phyloP scores from a whole-genome alignment of 2,797 vertebrate genomes.

The Xiphophorus birchmanni region DNA sequence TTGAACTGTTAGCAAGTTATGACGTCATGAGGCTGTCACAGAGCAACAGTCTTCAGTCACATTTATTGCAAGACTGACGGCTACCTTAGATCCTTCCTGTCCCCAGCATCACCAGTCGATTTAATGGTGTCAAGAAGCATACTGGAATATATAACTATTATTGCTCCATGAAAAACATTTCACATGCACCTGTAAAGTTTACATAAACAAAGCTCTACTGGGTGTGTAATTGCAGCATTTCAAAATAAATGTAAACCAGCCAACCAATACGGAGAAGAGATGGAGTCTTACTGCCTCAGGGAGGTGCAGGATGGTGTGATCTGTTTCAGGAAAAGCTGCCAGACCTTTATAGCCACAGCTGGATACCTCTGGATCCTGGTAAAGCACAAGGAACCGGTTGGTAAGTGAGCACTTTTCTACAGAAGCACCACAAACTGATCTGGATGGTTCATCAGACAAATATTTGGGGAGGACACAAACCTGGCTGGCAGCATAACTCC shows the following conservation, averaged over 20 bases:
- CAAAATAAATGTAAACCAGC: background rate
- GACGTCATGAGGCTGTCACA: background rate
- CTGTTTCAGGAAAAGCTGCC: constrained; percentile 82
- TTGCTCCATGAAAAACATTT: background rate
- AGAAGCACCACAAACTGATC: background rate
- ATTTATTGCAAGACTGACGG: background rate
- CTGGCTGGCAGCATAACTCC: constrained; percentile 87
- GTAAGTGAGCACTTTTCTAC: background rate
- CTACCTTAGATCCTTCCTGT: too few relatives aligned
- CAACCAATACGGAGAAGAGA: background rate
- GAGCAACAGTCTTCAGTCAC: background rate
- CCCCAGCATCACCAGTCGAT: too few relatives aligned
- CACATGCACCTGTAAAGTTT: background rate
- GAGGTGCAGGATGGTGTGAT: constrained; percentile 87
- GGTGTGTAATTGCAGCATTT: background rate
- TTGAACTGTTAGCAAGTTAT: too few relatives aligned
- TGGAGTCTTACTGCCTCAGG: constrained; percentile 85
- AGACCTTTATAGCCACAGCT: constrained; percentile 89
- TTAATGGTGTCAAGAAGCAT: background rate
- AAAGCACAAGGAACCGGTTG: constrained; percentile 5
- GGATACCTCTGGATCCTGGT: constrained; percentile 84
- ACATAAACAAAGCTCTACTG: background rate
- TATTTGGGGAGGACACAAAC: constrained; percentile 51
- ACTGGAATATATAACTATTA: background rate
- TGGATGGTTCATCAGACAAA: background rate